A percentile compares a stretch with the other conserved stretches of the same genome.
These are phyloP conservation scores for Epirrhoe alternata DNA, from an alignment of 2,888 invertebrate genomes.

Conservation along the genomic window DNA sequence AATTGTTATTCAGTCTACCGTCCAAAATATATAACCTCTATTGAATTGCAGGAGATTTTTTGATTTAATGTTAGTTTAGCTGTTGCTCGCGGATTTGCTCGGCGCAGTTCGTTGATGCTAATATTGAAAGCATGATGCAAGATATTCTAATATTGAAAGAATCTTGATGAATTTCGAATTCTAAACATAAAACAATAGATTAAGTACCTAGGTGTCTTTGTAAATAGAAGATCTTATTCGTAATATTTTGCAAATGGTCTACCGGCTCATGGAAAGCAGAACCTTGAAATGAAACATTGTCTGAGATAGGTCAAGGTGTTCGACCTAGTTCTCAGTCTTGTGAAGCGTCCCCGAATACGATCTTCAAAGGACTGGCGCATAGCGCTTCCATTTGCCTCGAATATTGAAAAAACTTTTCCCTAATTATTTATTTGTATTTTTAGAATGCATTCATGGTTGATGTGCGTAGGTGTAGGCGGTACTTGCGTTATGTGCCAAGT, in stretches of 20 bases:
- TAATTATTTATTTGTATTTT: constrained; percentile 37
- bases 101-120: too few relatives aligned
- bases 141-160: too few relatives aligned
- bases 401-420: constrained; percentile 22
- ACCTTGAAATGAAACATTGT: background rate
- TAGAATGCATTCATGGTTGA: constrained; percentile 44
- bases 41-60: constrained; percentile 14
- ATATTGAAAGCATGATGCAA: too few relatives aligned
- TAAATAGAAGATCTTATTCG: too few relatives aligned
- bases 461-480: constrained; percentile 40
- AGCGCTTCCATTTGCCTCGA: background rate
- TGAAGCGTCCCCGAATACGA: constrained; percentile 13
- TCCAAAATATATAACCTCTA: constrained; percentile 34
- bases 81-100: too few relatives aligned
- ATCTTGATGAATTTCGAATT: too few relatives aligned
- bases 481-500: constrained; percentile 42
- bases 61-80: too few relatives aligned
- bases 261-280: too few relatives aligned
- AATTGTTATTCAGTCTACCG: constrained; percentile 5
- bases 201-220: too few relatives aligned
- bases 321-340: constrained; percentile 49
- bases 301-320: constrained; percentile 47
- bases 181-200: too few relatives aligned
- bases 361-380: background rate
- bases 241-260: too few relatives aligned